phyloP scores from a whole-genome alignment of 2,797 vertebrate species.

The Melanotaenia parkinsoni region DNA sequence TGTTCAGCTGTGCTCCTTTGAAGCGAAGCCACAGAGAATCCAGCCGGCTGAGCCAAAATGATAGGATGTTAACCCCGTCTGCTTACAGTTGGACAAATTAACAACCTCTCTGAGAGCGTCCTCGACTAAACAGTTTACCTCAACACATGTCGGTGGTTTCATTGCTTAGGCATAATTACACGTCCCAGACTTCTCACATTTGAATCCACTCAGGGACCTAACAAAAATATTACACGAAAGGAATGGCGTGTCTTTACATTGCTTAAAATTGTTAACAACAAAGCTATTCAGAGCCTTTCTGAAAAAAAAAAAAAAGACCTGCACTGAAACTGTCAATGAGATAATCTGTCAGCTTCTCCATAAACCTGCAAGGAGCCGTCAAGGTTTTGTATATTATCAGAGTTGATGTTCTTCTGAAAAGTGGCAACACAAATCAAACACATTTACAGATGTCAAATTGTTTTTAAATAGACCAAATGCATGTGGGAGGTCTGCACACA shows the following conservation, averaged over 20 bases:
- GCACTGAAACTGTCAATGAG: not conserved
- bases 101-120: conserved; percentile 35
- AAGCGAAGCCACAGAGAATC: conserved; percentile 25
- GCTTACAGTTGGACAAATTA: conserved; percentile 62
- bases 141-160: conserved; percentile 56
- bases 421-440: conserved; percentile 19
- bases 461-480: conserved; percentile 34
- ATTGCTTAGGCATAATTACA: conserved; percentile 64
- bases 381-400: conserved; percentile 12
- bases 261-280: not conserved
- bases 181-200: conserved; percentile 49
- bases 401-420: conserved; percentile 6
- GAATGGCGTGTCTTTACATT: not conserved
- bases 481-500: conserved; percentile 50
- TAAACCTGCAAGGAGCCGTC: not conserved
- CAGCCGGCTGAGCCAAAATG: conserved; percentile 41
- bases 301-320: not conserved
- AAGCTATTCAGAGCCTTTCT: not conserved
- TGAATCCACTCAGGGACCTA: not conserved
- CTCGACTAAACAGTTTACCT: conserved; percentile 62
- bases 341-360: not conserved
- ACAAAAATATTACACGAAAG: not conserved
- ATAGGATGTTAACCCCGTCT: conserved; percentile 47
- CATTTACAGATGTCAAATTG: conserved; percentile 53
- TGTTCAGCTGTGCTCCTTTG: conserved; percentile 18